These are phyloP conservation scores for Micromussa lordhowensis DNA, from an alignment of 92 coral and sea anemone species.

Conservation along the genomic window DNA sequence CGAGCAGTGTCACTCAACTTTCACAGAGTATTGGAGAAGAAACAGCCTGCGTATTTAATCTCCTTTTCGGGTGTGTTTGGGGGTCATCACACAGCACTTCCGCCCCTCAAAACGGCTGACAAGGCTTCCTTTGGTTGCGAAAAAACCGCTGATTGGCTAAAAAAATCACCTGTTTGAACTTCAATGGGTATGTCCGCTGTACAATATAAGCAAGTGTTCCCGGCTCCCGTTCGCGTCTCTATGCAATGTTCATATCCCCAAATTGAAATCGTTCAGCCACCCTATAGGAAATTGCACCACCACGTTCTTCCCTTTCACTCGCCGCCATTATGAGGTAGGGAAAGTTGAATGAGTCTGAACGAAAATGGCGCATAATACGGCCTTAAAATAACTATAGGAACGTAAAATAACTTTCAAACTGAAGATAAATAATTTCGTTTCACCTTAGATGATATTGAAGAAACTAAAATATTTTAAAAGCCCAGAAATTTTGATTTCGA, in stretches of 20 bases:
- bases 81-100: too few species aligned
- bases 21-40: too few species aligned
- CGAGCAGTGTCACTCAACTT: too few species aligned
- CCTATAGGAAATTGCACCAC: conserved; percentile 86
- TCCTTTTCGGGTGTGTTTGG: too few species aligned
- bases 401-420: neutral
- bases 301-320: conserved; percentile 98
- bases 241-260: neutral
- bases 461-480: neutral
- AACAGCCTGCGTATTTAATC: too few species aligned
- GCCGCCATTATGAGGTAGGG: conserved; percentile 99
- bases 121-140: too few species aligned
- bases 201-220: conserved; percentile 19
- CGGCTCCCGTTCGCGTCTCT: neutral
- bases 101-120: too few species aligned
- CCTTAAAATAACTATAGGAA: neutral
- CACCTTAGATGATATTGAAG: neutral
- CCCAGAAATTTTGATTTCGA: neutral
- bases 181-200: conserved; percentile 54
- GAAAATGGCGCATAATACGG: neutral
- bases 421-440: neutral
- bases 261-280: conserved; percentile 50
- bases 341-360: neutral
- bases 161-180: too few species aligned
- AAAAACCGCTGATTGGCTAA: too few species aligned